Evolutionary conservation across 2,888 invertebrate genomes (phyloP).

Genomic region (Chironomus tentans): DNA sequence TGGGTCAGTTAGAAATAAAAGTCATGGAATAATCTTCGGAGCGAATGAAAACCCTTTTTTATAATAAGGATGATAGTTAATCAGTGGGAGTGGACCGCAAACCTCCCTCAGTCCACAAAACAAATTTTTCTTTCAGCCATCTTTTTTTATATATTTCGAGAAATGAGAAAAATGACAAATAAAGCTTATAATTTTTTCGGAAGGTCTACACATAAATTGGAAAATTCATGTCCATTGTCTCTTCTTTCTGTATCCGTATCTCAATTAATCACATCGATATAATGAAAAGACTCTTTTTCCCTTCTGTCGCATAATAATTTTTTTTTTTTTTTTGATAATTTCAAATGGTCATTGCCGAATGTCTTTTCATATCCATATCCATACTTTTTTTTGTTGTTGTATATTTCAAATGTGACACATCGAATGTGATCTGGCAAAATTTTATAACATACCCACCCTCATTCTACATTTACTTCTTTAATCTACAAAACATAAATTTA

Average conservation of each 20-base stretch:
- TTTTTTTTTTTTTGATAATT: slow-evolving; percentile 18
- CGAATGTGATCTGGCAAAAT: background rate
- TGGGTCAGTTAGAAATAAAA: background rate
- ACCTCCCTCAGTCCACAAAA: background rate
- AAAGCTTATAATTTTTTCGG: background rate
- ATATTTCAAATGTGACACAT: no score
- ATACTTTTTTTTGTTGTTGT: background rate
- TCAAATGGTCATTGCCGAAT: background rate
- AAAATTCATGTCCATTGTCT: slow-evolving; percentile 24
- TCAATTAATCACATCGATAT: slow-evolving; percentile 27
- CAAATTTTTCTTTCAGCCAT: no score
- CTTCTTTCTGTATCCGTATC: slow-evolving; percentile 16
- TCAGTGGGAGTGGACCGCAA: background rate
- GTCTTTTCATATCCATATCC: background rate
- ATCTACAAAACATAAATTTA: slow-evolving; percentile 24
- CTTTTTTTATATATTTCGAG: background rate
- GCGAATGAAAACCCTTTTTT: background rate
- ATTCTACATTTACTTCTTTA: background rate
- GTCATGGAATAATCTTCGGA: no score
- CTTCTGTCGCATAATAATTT: background rate
- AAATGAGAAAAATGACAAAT: background rate
- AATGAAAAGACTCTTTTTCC: background rate
- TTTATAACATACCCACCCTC: background rate
- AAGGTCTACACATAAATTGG: slow-evolving; percentile 2
- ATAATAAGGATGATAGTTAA: background rate